A percentile compares a stretch with the other conserved stretches of the same genome.
Evolutionary conservation across 2,113 vertebrate species (phyloP).

Genomic region (Trichechus manatus): DNA sequence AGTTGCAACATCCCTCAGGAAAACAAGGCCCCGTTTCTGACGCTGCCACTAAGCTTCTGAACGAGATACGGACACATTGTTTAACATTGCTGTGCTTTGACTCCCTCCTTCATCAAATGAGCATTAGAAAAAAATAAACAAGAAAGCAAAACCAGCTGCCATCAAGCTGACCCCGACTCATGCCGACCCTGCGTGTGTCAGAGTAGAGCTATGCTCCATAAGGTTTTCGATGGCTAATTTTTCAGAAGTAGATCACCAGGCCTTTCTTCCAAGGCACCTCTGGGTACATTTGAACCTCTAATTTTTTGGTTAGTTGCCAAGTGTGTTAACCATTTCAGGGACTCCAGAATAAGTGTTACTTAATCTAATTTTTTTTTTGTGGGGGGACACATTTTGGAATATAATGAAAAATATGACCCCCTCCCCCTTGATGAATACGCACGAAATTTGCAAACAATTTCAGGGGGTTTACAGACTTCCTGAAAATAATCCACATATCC

Average conservation of each 20-base stretch:
- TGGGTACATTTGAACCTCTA: not conserved
- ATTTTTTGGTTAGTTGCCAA: not conserved
- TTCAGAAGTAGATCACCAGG: not conserved
- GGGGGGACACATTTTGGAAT: not conserved
- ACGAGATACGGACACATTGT: not conserved
- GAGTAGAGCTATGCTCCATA: not conserved
- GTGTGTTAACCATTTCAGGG: not conserved
- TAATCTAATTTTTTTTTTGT: not conserved
- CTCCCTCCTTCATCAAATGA: slow-evolving; percentile 20
- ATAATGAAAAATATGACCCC: not conserved
- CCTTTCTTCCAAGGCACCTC: not conserved
- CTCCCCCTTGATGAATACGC: not conserved
- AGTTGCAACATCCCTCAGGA: not conserved
- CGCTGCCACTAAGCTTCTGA: not conserved
- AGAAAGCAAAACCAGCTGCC: not conserved
- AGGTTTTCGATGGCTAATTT: not conserved
- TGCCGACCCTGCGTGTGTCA: not conserved
- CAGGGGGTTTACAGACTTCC: not conserved
- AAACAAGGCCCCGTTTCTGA: not conserved
- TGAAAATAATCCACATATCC: not conserved
- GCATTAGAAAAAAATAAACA: not conserved
- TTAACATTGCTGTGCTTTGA: not conserved
- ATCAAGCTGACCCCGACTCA: not conserved
- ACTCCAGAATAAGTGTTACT: not conserved
- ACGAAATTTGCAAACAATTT: not conserved